These are phyloP conservation scores for Darevskia nairensis DNA, from an alignment of 2,797 vertebrate genomes.

Conservation along the genomic window DNA sequence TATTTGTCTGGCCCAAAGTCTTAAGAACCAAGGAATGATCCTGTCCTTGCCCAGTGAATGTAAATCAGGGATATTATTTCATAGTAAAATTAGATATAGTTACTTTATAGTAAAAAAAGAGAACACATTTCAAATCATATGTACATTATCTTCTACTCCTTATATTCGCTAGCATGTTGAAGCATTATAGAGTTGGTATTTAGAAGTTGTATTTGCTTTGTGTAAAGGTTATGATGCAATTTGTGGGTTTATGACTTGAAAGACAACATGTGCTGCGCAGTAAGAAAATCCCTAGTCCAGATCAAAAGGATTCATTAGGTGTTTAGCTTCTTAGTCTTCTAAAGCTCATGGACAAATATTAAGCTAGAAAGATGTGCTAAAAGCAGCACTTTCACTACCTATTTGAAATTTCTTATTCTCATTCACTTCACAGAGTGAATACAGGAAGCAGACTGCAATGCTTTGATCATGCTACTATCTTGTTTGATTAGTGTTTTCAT, in stretches of 20 bases:
- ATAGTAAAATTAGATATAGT: background rate
- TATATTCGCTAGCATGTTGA: background rate
- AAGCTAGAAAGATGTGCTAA: conserved; percentile 67
- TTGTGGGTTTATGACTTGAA: conserved; percentile 1
- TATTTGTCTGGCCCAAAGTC: background rate
- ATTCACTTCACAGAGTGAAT: conserved; percentile 74
- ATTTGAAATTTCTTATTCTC: conserved; percentile 72
- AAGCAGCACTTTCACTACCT: conserved; percentile 70
- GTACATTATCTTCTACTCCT: background rate
- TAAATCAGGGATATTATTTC: background rate
- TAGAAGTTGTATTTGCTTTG: background rate
- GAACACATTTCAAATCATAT: background rate
- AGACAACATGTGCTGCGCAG: conserved; percentile 4
- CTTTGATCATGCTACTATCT: conserved; percentile 78
- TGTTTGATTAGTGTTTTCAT: conserved; percentile 80
- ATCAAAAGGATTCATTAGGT: conserved; percentile 70
- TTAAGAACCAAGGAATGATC: background rate
- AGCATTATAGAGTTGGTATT: background rate
- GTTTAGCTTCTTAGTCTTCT: conserved; percentile 64
- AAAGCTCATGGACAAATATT: conserved; percentile 72
- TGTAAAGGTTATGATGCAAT: conserved; percentile 9
- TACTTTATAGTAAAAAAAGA: background rate
- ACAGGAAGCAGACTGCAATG: conserved; percentile 68
- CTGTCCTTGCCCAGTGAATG: background rate
- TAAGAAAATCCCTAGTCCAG: conserved; percentile 62